A percentile compares a stretch with the other conserved stretches of the same genome.
These are phyloP conservation scores for Turnix velox DNA, from an alignment of 2,113 vertebrate species.

Conservation along the genomic window DNA sequence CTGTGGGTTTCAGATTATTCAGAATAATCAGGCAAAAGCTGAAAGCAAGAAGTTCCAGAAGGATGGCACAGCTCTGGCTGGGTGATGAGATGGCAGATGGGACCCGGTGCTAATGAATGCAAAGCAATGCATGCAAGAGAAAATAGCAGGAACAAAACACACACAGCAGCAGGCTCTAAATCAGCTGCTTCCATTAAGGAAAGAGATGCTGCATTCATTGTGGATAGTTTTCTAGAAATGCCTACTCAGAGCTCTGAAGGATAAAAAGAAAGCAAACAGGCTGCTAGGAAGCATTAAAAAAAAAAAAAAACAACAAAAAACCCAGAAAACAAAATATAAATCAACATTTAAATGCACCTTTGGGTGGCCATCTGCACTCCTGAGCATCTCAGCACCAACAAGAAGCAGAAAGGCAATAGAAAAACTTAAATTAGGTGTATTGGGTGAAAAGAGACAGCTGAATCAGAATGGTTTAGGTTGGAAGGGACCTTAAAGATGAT, in stretches of 20 bases:
- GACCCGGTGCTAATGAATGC: conserved; percentile 49
- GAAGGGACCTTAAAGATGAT: too few relatives aligned
- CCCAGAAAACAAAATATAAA: background rate
- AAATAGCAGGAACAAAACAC: conserved; percentile 51
- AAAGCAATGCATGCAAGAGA: conserved; percentile 47
- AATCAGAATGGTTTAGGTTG: too few relatives aligned
- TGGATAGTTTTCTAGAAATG: conserved; percentile 42
- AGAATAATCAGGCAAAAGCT: background rate
- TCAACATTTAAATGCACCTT: background rate
- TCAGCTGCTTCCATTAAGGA: conserved; percentile 48
- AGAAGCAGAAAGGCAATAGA: background rate
- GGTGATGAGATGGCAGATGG: conserved; percentile 53
- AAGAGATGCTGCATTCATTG: conserved; percentile 18
- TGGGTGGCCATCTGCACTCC: background rate
- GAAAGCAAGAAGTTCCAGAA: background rate
- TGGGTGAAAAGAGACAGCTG: background rate
- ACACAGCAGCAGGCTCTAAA: conserved; percentile 23
- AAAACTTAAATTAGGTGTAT: background rate
- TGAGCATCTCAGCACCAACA: background rate
- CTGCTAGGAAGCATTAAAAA: background rate
- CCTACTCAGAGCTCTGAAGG: conserved; percentile 35
- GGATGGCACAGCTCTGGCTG: background rate
- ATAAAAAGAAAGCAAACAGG: conserved; percentile 7
- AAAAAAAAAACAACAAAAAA: background rate
- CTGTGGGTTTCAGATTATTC: background rate